These are phyloP conservation scores for Vanacampus margaritifer DNA, from an alignment of 2,113 vertebrate genomes.

Conservation along the genomic window DNA sequence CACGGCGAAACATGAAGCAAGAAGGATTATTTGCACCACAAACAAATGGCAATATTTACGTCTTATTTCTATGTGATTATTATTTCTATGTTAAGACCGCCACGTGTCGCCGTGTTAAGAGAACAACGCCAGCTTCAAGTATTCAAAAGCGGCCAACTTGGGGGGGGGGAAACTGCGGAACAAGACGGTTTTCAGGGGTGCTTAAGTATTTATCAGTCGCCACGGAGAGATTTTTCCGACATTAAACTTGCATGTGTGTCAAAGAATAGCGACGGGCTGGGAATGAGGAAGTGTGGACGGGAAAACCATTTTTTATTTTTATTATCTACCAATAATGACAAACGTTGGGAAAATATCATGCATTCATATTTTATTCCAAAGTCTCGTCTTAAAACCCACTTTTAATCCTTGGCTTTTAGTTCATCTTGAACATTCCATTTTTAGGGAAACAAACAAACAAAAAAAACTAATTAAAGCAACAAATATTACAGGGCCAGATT, in stretches of 20 bases:
- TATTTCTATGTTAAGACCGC: constrained; percentile 2
- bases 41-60: constrained; percentile 20
- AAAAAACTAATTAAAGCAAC: too few species aligned
- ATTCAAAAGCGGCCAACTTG: constrained; percentile 17
- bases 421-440: too few species aligned
- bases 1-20: constrained; percentile 21
- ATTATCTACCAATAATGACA: background rate
- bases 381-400: too few species aligned
- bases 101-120: constrained; percentile 8
- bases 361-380: too few species aligned
- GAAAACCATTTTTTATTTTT: constrained; percentile 23
- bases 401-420: too few species aligned
- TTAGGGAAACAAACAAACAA: too few species aligned
- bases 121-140: constrained; percentile 22
- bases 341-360: too few species aligned
- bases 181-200: constrained; percentile 36
- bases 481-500: too few species aligned
- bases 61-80: constrained; percentile 11
- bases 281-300: constrained; percentile 1
- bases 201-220: constrained; percentile 61
- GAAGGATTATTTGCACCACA: constrained; percentile 36
- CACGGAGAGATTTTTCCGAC: constrained; percentile 42
- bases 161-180: constrained; percentile 23
- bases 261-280: constrained; percentile 54
- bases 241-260: constrained; percentile 65